Percentiles rank a stretch among this genome's conserved stretches.
These are phyloP conservation scores for Hipposideros armiger DNA, from an alignment of 2,113 vertebrate species.

Conservation along the genomic window DNA sequence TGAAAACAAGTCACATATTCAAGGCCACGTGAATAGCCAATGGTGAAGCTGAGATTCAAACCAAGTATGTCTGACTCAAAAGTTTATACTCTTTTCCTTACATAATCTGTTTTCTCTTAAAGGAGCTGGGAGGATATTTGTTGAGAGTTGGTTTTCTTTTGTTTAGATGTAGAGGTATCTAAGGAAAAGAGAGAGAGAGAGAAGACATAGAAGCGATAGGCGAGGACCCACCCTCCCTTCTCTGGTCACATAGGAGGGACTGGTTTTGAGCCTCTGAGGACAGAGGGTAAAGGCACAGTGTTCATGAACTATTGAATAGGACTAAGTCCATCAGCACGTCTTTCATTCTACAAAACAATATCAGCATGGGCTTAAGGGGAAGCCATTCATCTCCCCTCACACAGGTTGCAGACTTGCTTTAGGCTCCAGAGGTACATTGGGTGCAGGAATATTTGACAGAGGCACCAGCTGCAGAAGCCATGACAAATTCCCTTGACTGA, in stretches of 20 bases:
- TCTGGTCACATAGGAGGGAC: neutral
- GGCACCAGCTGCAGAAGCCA: neutral
- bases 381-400: neutral
- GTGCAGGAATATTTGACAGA: neutral
- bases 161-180: neutral
- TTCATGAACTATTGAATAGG: neutral
- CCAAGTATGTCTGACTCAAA: neutral
- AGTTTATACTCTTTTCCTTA: neutral
- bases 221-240: neutral
- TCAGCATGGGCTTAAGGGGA: neutral
- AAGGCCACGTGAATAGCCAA: neutral
- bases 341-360: neutral
- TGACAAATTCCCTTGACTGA: neutral
- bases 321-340: neutral
- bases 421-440: neutral
- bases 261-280: neutral
- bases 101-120: neutral
- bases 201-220: neutral
- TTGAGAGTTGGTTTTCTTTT: neutral
- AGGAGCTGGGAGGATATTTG: neutral
- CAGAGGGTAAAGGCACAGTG: neutral
- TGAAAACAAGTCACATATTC: neutral
- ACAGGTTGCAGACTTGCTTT: neutral
- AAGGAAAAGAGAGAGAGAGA: neutral
- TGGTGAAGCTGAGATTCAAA: neutral